These are phyloP conservation scores for Paraescarpia echinospica DNA, from an alignment of 1,140 invertebrate genomes.

Conservation along the genomic window DNA sequence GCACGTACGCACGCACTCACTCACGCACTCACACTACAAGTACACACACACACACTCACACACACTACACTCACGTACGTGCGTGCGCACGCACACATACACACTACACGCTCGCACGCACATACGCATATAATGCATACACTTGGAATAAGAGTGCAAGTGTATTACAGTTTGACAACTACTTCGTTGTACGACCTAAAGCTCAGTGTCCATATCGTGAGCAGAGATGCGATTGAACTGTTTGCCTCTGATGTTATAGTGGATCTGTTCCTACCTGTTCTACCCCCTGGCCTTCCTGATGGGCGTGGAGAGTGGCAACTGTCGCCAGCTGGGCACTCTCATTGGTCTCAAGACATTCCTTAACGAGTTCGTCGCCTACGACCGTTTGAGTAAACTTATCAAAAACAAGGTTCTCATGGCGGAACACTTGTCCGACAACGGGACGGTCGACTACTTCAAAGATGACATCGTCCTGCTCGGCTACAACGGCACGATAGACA, in stretches of 20 bases:
- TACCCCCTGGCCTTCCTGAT: constrained; percentile 44
- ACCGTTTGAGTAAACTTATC: constrained; percentile 41
- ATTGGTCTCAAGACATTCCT: constrained; percentile 53
- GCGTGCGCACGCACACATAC: too few relatives aligned
- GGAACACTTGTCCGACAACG: background rate
- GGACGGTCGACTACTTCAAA: background rate
- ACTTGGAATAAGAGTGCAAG: too few relatives aligned
- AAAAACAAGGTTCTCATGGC: constrained; percentile 34
- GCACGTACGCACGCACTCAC: background rate
- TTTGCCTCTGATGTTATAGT: constrained; percentile 30
- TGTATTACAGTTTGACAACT: too few relatives aligned
- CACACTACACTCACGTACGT: too few relatives aligned
- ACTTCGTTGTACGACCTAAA: too few relatives aligned
- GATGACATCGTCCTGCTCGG: background rate
- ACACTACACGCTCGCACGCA: too few relatives aligned
- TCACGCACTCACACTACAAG: background rate
- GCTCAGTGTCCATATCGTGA: too few relatives aligned
- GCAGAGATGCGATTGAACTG: too few relatives aligned
- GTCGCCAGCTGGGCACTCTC: constrained; percentile 39
- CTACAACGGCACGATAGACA: background rate
- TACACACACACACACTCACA: too few relatives aligned
- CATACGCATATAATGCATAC: too few relatives aligned
- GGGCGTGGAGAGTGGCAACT: constrained; percentile 42
- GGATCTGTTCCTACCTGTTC: constrained; percentile 39
- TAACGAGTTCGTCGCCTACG: constrained; percentile 56